phyloP scores from a whole-genome alignment of 1,140 invertebrate species.

The Monomorium pharaonis region DNA sequence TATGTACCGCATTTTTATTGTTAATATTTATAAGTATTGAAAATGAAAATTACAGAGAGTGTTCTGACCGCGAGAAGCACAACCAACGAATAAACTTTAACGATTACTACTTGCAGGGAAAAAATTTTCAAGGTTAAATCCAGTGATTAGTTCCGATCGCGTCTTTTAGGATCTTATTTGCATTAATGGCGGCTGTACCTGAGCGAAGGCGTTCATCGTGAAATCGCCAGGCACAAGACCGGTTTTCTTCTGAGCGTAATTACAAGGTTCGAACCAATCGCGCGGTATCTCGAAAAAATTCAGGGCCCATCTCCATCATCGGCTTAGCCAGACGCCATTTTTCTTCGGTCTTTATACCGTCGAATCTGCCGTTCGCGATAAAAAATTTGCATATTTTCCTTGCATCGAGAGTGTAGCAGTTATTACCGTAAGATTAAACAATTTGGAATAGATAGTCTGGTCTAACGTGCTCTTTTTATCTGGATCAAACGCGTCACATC shows the following conservation, averaged over 20 bases:
- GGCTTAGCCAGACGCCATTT: constrained; percentile 54
- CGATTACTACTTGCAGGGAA: constrained; percentile 38
- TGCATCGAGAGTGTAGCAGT: neutral
- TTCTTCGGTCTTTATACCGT: constrained; percentile 23
- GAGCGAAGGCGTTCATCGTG: constrained; percentile 68
- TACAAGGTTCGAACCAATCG: constrained; percentile 71
- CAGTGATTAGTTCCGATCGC: constrained; percentile 59
- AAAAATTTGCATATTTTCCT: neutral
- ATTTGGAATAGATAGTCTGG: neutral
- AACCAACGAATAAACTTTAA: constrained; percentile 1
- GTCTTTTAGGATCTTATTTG: constrained; percentile 65
- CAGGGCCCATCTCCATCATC: constrained; percentile 41
- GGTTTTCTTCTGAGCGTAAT: constrained; percentile 70
- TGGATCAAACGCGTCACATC: neutral
- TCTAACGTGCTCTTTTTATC: constrained; percentile 10
- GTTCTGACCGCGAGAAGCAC: neutral
- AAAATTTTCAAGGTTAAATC: constrained; percentile 32
- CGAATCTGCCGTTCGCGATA: neutral
- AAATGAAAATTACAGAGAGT: neutral
- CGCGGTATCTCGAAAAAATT: constrained; percentile 62
- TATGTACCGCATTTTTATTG: neutral
- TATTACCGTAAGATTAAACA: neutral
- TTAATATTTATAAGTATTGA: neutral
- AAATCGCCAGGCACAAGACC: constrained; percentile 66
- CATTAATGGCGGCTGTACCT: constrained; percentile 67